Evolutionary conservation across 2,888 invertebrate species (phyloP).

Genomic region (Chaetogeoica ovagalla): DNA sequence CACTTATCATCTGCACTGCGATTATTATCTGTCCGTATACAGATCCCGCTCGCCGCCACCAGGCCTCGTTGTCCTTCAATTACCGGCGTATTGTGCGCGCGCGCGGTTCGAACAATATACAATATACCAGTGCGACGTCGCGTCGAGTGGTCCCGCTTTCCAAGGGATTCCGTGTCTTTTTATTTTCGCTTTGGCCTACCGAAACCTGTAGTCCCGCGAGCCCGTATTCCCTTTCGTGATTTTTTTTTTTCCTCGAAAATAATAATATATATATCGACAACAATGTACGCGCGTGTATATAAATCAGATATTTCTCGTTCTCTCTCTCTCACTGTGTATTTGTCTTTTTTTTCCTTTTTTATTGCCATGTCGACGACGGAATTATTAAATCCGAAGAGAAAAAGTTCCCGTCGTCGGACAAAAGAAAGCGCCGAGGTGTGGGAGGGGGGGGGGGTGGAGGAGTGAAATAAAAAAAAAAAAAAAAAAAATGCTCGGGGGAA

Average conservation of each 20-base stretch:
- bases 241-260: conserved; percentile 27
- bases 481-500: conserved; percentile 50
- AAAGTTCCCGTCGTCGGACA: conserved; percentile 44
- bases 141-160: conserved; percentile 38
- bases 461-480: no score
- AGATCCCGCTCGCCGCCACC: conserved; percentile 7
- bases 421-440: conserved; percentile 50
- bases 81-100: conserved; percentile 27
- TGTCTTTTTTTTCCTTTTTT: conserved; percentile 26
- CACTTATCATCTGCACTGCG: no score
- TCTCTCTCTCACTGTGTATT: conserved; percentile 14
- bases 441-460: no score
- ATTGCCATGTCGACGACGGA: conserved; percentile 36
- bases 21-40: no score
- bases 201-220: conserved; percentile 4
- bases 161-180: conserved; percentile 27
- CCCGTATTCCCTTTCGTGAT: conserved; percentile 2
- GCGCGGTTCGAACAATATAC: background rate
- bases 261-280: conserved; percentile 48
- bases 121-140: conserved; percentile 3
- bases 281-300: background rate
- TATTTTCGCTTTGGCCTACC: conserved; percentile 22
- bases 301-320: conserved; percentile 43
- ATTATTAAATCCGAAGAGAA: conserved; percentile 47
- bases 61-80: conserved; percentile 33